A percentile compares a stretch with the other conserved stretches of the same genome.
Evolutionary conservation across 2,113 vertebrate genomes (phyloP).

Genomic region (Phoxinus phoxinus): DNA sequence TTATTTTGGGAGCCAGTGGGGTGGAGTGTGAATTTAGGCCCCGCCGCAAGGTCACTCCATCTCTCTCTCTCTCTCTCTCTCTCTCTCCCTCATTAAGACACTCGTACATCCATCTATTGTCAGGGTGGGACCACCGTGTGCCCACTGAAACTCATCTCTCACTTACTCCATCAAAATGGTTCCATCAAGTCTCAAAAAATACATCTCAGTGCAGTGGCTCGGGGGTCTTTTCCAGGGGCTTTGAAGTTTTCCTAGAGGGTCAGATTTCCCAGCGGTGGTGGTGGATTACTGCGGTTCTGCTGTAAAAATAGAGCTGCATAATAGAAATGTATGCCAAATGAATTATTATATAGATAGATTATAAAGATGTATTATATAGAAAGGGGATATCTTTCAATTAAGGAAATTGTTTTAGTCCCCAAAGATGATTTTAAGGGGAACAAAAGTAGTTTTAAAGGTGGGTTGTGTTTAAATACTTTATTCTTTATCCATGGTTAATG

Average conservation of each 20-base stretch:
- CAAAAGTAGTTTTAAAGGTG: not conserved
- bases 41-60: conserved; percentile 46
- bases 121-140: conserved; percentile 33
- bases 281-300: conserved; percentile 1
- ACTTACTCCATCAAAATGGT: conserved; percentile 33
- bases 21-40: conserved; percentile 58
- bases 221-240: conserved; percentile 27
- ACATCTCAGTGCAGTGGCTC: conserved; percentile 1
- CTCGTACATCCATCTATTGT: conserved; percentile 14
- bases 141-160: conserved; percentile 14
- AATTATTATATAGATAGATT: not conserved
- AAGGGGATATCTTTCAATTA: not conserved
- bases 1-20: conserved; percentile 69
- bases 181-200: conserved; percentile 39
- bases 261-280: conserved; percentile 23
- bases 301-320: conserved; percentile 28
- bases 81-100: conserved; percentile 18
- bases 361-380: not conserved
- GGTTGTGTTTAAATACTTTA: not conserved
- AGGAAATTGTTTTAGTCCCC: not conserved
- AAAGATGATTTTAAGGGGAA: not conserved
- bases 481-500: not conserved
- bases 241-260: conserved; percentile 42
- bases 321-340: conserved; percentile 9
- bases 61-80: conserved; percentile 15